These are phyloP conservation scores for Drosophila trichaetosa DNA, from an alignment of 2,888 invertebrate species.

Conservation along the genomic window DNA sequence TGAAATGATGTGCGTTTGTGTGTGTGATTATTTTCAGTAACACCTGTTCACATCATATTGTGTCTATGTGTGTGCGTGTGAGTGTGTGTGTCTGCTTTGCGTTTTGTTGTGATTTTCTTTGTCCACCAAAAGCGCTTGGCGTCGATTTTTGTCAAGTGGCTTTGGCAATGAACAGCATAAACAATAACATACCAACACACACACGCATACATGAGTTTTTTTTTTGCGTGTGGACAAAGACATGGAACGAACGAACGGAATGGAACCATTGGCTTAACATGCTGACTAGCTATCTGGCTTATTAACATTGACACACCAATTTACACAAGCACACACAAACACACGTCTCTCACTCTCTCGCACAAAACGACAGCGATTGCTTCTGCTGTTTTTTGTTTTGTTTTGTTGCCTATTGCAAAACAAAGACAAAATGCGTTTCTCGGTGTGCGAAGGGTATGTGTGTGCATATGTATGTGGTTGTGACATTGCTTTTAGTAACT, in stretches of 20 bases:
- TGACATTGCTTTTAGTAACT: constrained; percentile 61
- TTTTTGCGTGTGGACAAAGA: constrained; percentile 50
- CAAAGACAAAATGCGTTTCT: constrained; percentile 71
- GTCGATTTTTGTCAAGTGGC: constrained; percentile 74
- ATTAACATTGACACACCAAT: constrained; percentile 60
- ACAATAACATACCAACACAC: constrained; percentile 54
- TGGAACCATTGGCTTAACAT: constrained; percentile 39
- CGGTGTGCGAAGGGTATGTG: background rate
- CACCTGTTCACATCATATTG: constrained; percentile 59
- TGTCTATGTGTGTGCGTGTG: constrained; percentile 18
- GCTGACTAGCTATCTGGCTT: constrained; percentile 53
- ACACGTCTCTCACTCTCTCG: constrained; percentile 19
- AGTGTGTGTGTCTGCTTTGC: constrained; percentile 29
- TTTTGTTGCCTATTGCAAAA: constrained; percentile 57
- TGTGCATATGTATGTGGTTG: constrained; percentile 8
- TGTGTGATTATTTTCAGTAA: constrained; percentile 49
- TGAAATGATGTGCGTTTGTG: constrained; percentile 20
- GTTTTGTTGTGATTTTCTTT: constrained; percentile 59
- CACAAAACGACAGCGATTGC: constrained; percentile 23
- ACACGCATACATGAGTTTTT: constrained; percentile 14
- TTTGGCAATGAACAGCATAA: constrained; percentile 74
- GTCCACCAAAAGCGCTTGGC: constrained; percentile 47
- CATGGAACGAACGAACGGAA: constrained; percentile 47
- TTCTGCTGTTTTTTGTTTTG: constrained; percentile 22
- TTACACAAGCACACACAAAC: constrained; percentile 12